Evolutionary conservation across 2,797 vertebrate genomes (phyloP), one percentile per base, ranked within the genome.

Genomic region (Erethizon dorsatum): DNA sequence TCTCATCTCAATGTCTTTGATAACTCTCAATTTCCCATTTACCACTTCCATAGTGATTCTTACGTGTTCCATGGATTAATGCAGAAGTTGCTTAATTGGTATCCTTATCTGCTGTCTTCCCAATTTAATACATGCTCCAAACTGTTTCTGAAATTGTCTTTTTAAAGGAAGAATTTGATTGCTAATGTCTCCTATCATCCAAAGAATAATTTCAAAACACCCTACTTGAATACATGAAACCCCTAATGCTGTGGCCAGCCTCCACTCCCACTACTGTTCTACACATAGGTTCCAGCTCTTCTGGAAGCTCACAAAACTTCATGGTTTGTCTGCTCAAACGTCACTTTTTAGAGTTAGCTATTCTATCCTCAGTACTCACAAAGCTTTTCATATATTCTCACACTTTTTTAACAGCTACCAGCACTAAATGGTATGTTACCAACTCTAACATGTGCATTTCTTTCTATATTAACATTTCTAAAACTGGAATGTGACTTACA

Each of bases 381-480:
- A 41, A 41, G 67, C n/a, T 90, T 47, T 95, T 71, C 61, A 56
- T 86, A 37, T 84, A n/a, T 85, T 88, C 52, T 83, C 7, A 78
- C 6, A 37, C 37, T 90, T 92, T 63, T 95, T 77, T 80, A 95
- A 95, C 18, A 91, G 41, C 69, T 59, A 65, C 26, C 28, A 82
- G 80, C 45, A 80, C 50, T 79, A 86, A 89, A 56, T 28, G 31
- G 24, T 67, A 89, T 59, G 80, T 96, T 61, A 54, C 52, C 3
- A 11, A 77, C 88, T 77, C n/a, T 90, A 88, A 73, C 15, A 56
- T 73, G 41, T 94, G 50, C 24, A 80, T 95, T 93, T 95, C 26
- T 95, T 93, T 96, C 33, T 91, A 78, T 85, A 87, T 84, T 71
- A 92, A 89, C 57, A 95, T 59, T 56, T 96, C 50, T 86, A 93